Percentiles rank a stretch among this genome's conserved stretches.
Evolutionary conservation across 2,797 vertebrate species (phyloP).

Genomic region (Morelia viridis): DNA sequence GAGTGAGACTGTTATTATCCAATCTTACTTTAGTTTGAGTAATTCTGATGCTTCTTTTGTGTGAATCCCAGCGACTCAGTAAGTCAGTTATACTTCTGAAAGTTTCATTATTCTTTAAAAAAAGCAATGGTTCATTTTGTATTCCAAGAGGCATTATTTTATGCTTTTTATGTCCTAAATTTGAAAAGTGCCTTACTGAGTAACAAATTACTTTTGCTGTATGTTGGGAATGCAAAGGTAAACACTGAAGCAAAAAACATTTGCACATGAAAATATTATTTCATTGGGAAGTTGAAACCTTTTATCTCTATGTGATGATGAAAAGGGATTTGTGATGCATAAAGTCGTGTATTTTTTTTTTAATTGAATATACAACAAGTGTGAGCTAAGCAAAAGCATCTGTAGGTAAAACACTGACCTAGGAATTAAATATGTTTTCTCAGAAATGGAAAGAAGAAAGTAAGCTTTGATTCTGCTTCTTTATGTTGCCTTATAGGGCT

Average conservation of each 20-base stretch:
- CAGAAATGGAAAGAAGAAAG: background rate
- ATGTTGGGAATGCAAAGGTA: constrained; percentile 61
- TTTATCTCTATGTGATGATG: constrained; percentile 43
- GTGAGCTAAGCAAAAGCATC: constrained; percentile 38
- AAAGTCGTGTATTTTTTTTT: constrained; percentile 56
- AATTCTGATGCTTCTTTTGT: background rate
- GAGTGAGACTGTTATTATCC: constrained; percentile 23
- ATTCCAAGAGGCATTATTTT: constrained; percentile 54
- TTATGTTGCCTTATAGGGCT: background rate
- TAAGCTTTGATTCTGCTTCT: background rate
- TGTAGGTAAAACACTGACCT: constrained; percentile 34
- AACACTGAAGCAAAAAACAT: constrained; percentile 11
- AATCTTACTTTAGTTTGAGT: constrained; percentile 22
- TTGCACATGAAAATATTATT: constrained; percentile 50
- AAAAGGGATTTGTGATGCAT: constrained; percentile 37
- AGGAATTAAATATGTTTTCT: constrained; percentile 16
- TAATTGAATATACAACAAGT: constrained; percentile 54
- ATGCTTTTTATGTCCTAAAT: constrained; percentile 56
- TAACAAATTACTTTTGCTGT: constrained; percentile 52
- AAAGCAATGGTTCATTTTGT: constrained; percentile 57
- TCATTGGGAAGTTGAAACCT: constrained; percentile 56
- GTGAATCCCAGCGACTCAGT: constrained; percentile 33
- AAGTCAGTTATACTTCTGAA: constrained; percentile 51
- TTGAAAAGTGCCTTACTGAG: constrained; percentile 63
- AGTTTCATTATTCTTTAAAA: constrained; percentile 69